A percentile compares a stretch with the other conserved stretches of the same genome.
phyloP scores from a whole-genome alignment of 2,888 invertebrate species.

The Tenthredo notha region DNA sequence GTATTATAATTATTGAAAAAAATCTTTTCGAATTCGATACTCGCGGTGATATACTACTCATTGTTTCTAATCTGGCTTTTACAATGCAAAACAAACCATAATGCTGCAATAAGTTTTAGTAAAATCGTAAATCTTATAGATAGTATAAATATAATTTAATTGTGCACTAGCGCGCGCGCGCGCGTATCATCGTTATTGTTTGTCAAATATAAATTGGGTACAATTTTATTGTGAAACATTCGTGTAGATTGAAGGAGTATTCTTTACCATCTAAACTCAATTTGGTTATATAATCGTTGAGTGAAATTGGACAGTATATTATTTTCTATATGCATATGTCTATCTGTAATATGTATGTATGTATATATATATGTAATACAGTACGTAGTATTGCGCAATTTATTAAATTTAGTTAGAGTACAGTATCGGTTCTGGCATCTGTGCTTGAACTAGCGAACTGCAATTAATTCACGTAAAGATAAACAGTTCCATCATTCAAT shows the following conservation, averaged over 20 bases:
- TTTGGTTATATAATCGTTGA: background rate
- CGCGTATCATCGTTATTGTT: background rate
- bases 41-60: background rate
- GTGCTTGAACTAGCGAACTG: conserved; percentile 13
- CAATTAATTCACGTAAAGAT: background rate
- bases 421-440: conserved; percentile 29
- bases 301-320: background rate
- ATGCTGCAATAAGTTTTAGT: background rate
- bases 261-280: conserved; percentile 4
- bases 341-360: background rate
- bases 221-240: background rate
- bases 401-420: background rate
- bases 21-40: background rate
- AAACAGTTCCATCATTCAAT: background rate
- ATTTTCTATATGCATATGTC: background rate
- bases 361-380: background rate
- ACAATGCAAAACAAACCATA: background rate
- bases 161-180: background rate
- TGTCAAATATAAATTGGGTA: conserved; percentile 23
- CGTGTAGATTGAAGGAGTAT: background rate
- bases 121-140: background rate
- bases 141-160: background rate
- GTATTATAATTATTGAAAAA: background rate
- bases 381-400: background rate
- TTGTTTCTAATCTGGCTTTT: background rate